Evolutionary conservation across 30 jellyfish, hydroid and myxozoan species (phyloP), one percentile per base, ranked within the genome.

Genomic region (Pseudorhiza aurosa): DNA sequence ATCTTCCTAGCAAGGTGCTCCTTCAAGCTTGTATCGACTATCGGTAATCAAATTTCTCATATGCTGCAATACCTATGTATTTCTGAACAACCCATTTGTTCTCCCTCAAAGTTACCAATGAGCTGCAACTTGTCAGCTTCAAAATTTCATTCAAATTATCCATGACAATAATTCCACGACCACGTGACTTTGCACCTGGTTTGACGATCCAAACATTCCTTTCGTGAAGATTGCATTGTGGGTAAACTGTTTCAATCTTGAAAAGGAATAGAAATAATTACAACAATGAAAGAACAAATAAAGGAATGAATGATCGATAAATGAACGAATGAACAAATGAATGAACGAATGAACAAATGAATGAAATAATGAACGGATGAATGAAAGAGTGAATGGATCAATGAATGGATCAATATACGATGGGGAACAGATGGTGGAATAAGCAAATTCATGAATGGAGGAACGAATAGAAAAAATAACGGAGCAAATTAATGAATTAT

Each of bases 151-250:
- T 83, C 58, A 93, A 73, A 27, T 72, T 65, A 50, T 82, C 81
- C 96, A 75, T 78, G 25, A 93, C 75, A 58, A 78, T 87, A 60
- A 93, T 93, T 8, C 98, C 98, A 19, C 98, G 88, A 26, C 98
- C 98, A 79, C 98, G 98, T 65, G 98, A 93, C 79, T 93, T 93
- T 69, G 98, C 98, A 27, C 98, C 98, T 60, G 98, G 98, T 93
- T 93, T 93, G 51, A 93, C 88, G 46, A 93, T 93, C 98, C 98
- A 93, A 5, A 93, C 42, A 68, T 93, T 93, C 40, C 47, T 75
- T 11, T 93, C 95, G 77, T 93, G 88, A 0, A 93, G 58, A 22
- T 37, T 59, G 14, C 75, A 47, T 72, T 93, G 98, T 1, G 97
- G 96, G 60, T 68, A 93, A 31, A 57, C 76, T 10, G 63, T 68